A percentile compares a stretch with the other conserved stretches of the same genome.
phyloP scores from a whole-genome alignment of 30 jellyfish, hydroid and myxozoan genomes.

The Morbakka virulenta region DNA sequence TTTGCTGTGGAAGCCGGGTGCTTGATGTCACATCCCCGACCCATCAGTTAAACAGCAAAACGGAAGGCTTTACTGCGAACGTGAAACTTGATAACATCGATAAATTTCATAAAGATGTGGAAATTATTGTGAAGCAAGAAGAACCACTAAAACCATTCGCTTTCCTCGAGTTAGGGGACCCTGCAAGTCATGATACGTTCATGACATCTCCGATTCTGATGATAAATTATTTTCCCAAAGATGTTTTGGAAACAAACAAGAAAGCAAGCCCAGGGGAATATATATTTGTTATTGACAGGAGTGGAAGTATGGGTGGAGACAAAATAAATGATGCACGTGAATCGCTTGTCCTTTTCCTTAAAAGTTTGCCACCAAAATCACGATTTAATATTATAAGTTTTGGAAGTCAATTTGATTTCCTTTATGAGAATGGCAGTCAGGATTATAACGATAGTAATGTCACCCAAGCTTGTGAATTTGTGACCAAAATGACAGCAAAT shows the following conservation, averaged over 20 bases:
- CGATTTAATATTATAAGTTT: conserved; percentile 70
- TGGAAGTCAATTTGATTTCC: conserved; percentile 53
- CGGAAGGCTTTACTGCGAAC: too few species aligned
- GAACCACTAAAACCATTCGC: not conserved
- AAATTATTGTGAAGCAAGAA: not conserved
- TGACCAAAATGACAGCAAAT: conserved; percentile 64
- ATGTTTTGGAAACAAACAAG: conserved; percentile 19
- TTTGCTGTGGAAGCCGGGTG: too few species aligned
- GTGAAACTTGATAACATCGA: too few species aligned
- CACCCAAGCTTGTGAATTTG: conserved; percentile 63
- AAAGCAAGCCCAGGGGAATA: conserved; percentile 48
- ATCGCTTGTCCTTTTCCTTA: conserved; percentile 58
- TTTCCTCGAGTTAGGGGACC: not conserved
- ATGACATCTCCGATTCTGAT: conserved; percentile 83
- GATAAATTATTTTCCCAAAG: conserved; percentile 79
- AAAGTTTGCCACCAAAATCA: conserved; percentile 74
- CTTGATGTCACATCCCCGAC: too few species aligned
- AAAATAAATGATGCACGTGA: conserved; percentile 57
- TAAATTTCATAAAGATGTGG: not conserved
- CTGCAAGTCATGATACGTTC: not conserved
- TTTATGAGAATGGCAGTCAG: conserved; percentile 58
- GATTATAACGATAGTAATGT: conserved; percentile 49
- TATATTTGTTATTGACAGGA: conserved; percentile 78
- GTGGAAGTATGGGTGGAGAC: conserved; percentile 68
- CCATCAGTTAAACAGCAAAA: too few species aligned